phyloP scores from a whole-genome alignment of 2,888 invertebrate genomes.

The Ornithoptera priamus region DNA sequence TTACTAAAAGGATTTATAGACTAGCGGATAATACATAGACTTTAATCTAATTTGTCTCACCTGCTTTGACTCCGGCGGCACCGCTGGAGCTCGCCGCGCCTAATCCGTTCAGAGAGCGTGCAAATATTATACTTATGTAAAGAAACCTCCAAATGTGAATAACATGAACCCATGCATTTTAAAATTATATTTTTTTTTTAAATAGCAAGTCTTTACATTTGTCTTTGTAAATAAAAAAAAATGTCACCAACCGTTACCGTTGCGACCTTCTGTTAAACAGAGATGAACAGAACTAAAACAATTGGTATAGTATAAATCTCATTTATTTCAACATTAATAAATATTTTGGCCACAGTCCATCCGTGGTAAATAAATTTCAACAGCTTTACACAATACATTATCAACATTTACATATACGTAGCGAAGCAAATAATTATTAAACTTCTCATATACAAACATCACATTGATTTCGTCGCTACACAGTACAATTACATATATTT shows the following conservation, averaged over 20 bases:
- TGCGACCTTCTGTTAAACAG: neutral
- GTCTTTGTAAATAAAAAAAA: neutral
- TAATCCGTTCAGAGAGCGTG: conserved; percentile 45
- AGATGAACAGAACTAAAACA: conserved; percentile 37
- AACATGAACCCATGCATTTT: neutral
- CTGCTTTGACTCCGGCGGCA: conserved; percentile 67
- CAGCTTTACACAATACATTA: conserved; percentile 14
- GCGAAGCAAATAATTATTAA: conserved; percentile 7
- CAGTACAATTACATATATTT: conserved; percentile 22
- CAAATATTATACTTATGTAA: conserved; percentile 23
- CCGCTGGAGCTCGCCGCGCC: conserved; percentile 70
- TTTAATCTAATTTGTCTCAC: conserved; percentile 56
- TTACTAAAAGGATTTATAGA: no score
- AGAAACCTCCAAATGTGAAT: conserved; percentile 1
- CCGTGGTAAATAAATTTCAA: conserved; percentile 16
- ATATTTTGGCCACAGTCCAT: conserved; percentile 42
- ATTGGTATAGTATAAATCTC: conserved; percentile 39
- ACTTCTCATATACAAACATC: conserved; percentile 10
- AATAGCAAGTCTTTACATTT: neutral
- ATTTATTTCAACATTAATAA: conserved; percentile 58
- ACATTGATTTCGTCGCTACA: neutral
- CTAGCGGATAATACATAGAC: neutral
- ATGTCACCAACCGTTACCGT: neutral
- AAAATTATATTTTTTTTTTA: neutral
- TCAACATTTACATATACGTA: conserved; percentile 10